Base-by-base conservation (phyloP, 2,888 invertebrate species). In the Agonum fuliginosum region DNA sequence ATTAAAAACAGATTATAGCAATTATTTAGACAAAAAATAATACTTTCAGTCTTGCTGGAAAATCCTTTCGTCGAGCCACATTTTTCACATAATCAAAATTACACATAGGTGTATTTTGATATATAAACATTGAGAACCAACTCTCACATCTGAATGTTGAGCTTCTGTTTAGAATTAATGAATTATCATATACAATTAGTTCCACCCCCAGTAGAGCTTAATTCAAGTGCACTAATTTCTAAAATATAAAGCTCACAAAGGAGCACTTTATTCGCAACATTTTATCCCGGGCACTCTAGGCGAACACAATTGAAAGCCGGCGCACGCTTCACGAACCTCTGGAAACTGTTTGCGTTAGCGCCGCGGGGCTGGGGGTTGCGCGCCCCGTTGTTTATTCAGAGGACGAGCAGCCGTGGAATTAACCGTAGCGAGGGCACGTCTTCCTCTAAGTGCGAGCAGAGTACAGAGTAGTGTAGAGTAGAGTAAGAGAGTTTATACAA, bases 381-480 rank as follows among this genome's bases (percentile, higher is more conserved):
- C 46, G 54, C 54, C 54, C 54, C 54, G 12, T 54, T 54, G 58
- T 62, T 62, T 62, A 62, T 62, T 62, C 34, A 62, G 58, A 62
- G 58, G 58, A 62, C 1, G 58, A 62, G 58, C 58, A 30, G 58
- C 58, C 10, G 17, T 46, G 17, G 58, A 62, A 62, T 62, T 62
- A 62, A 62, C 58, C 58, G 58, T 12, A 62, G 30, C 12, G 54
- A 54, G 24, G 20, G 54, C 54, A 54, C 54, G 54, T 54, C 54
- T 54, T 54, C 24, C 34, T 46, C 46, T 62, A 62, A 62, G 58
- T 30, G 58, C 58, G 30, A 30, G 30, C 30, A 4, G 30, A 14
- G 58, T 19, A 17, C 6, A 10, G 19, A 48, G 20, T 27, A n/a
- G n/a, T n/a, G n/a, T n/a, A n/a, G n/a, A n/a, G 27, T 0, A 30